Conservation (phyloP, 2,888 invertebrate genomes). For the Eueremaeus valkanovi region DNA sequence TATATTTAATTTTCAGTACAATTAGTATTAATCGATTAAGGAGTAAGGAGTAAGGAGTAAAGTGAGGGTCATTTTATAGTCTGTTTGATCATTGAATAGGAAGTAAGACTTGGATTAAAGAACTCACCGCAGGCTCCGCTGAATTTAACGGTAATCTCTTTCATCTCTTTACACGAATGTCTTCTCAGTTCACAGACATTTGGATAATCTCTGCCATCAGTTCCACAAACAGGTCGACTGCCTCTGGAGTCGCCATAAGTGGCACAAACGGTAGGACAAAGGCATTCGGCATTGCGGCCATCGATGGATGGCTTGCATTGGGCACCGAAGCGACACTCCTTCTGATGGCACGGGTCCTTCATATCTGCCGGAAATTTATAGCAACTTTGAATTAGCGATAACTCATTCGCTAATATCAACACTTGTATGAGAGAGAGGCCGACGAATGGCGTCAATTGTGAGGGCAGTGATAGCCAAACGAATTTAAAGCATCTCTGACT, state of each 20-base stretch:
- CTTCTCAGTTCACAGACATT: conserved; percentile 53
- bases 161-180: conserved; percentile 53
- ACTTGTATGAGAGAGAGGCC: neutral
- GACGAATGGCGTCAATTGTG: neutral
- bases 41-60: too few relatives aligned
- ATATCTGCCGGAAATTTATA: conserved; percentile 62
- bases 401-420: conserved; percentile 13
- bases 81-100: too few relatives aligned
- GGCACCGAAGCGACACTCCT: conserved; percentile 66
- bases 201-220: conserved; percentile 55
- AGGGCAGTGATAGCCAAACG: neutral
- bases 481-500: neutral
- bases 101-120: too few relatives aligned
- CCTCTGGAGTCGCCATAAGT: conserved; percentile 77
- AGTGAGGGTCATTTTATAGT: too few relatives aligned
- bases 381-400: conserved; percentile 50
- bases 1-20: too few relatives aligned
- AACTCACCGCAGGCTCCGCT: conserved; percentile 57
- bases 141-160: conserved; percentile 54
- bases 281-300: conserved; percentile 68
- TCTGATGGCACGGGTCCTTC: conserved; percentile 67
- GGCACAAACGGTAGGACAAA: conserved; percentile 73
- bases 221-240: conserved; percentile 72
- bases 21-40: too few relatives aligned
- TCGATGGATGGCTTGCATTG: conserved; percentile 63